Percentiles rank a stretch among this genome's conserved stretches.
Conservation (phyloP, 2,113 vertebrate species). For the Trinectes maculatus region DNA sequence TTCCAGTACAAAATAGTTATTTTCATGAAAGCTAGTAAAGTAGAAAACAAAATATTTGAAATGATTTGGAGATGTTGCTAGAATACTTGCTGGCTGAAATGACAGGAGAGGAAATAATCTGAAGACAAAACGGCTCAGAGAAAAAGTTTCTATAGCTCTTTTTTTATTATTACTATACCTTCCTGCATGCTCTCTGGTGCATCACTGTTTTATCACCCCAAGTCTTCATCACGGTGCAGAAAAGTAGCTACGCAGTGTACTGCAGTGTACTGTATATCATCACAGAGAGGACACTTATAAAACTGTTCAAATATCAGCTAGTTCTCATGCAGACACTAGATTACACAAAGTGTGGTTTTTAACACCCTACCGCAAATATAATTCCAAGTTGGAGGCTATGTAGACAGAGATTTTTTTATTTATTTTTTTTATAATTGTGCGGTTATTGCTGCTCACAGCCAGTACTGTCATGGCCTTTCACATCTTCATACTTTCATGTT, state of each 20-base stretch:
- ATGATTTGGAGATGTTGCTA: neutral
- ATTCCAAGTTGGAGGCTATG: constrained; percentile 4
- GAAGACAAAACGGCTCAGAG: constrained; percentile 3
- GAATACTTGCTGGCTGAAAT: neutral
- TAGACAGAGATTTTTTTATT: neutral
- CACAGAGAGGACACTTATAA: constrained; percentile 22
- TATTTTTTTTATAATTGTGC: constrained; percentile 39
- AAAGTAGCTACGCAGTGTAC: constrained; percentile 3
- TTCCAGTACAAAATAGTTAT: constrained; percentile 10
- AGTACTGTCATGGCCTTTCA: constrained; percentile 56
- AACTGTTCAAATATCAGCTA: constrained; percentile 23
- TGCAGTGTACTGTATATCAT: constrained; percentile 12
- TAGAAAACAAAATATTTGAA: constrained; percentile 45
- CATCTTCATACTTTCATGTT: constrained; percentile 45
- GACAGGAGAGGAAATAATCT: constrained; percentile 9
- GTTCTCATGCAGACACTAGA: constrained; percentile 8
- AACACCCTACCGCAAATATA: constrained; percentile 23
- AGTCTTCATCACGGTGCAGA: constrained; percentile 8
- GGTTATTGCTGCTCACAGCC: constrained; percentile 49
- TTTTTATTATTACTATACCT: constrained; percentile 27
- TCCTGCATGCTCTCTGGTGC: constrained; percentile 6
- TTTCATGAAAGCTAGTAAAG: constrained; percentile 38
- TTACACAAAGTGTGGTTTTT: constrained; percentile 39
- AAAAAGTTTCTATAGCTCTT: constrained; percentile 8
- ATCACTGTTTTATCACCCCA: constrained; percentile 22